These are phyloP conservation scores for Australoheros scitulus DNA, from an alignment of 2,113 vertebrate species.

Conservation along the genomic window DNA sequence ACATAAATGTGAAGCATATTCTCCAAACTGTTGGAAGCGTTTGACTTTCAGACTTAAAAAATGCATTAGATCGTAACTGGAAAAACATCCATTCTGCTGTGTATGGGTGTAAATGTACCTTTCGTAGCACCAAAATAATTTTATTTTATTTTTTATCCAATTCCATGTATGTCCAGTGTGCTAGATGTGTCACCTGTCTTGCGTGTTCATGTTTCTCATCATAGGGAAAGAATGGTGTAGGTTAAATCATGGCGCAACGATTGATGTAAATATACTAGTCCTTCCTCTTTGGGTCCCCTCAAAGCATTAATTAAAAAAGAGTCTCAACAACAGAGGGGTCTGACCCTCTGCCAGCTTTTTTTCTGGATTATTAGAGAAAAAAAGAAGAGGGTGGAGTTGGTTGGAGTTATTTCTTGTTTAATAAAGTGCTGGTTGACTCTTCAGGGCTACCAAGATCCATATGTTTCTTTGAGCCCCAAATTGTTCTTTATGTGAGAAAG, in stretches of 20 bases:
- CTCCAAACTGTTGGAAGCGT: not conserved
- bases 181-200: slow-evolving; percentile 26
- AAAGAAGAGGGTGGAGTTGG: slow-evolving; percentile 60
- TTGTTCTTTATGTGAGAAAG: slow-evolving; percentile 60
- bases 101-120: not conserved
- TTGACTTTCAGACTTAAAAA: not conserved
- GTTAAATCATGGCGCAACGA: slow-evolving; percentile 65
- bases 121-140: not conserved
- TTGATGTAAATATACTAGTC: slow-evolving; percentile 71
- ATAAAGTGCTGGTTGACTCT: slow-evolving; percentile 75
- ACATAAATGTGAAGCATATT: slow-evolving; percentile 7
- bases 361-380: slow-evolving; percentile 70
- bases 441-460: slow-evolving; percentile 69
- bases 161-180: not conserved
- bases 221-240: slow-evolving; percentile 26
- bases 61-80: not conserved
- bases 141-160: not conserved
- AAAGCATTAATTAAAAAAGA: slow-evolving; percentile 80
- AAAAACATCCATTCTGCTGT: not conserved
- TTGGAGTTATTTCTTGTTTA: slow-evolving; percentile 74
- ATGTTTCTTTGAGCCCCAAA: slow-evolving; percentile 68
- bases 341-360: slow-evolving; percentile 67
- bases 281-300: slow-evolving; percentile 58
- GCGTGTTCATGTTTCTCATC: slow-evolving; percentile 30
- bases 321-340: slow-evolving; percentile 74